Base-by-base conservation (phyloP, 2,888 invertebrate genomes). In the Rhogogaster chlorosoma region DNA sequence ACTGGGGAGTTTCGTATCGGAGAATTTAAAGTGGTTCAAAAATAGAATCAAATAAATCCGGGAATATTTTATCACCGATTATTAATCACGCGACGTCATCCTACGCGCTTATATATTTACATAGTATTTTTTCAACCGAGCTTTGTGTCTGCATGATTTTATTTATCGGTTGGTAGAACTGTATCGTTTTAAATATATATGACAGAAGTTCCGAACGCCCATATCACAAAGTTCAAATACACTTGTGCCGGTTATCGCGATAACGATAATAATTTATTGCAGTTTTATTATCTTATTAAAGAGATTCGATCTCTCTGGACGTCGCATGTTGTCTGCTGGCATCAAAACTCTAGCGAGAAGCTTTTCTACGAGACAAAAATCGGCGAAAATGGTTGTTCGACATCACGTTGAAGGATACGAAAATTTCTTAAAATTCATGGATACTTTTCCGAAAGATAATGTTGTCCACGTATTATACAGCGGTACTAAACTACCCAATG, bases 401-500 rank as follows among this genome's bases (percentile, higher is more conserved):
- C 93, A 94, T 88, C 89, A 93, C 75, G 93, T 96, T 18, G 94
- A 94, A 86, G 96, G 96, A 45, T 96, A 96, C 89, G 95, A 96
- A 22, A 94, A 94, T 38, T 97, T 96, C 90, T 90, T 94, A 0
- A 94, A 95, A 88, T 95, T 95, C 89, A 94, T 95, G 49, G 93
- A 95, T 86, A 92, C 93, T 15, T 94, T 96, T 71, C 94, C 95
- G 84, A 86, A 89, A 0, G 94, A 94, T 7, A 90, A 93, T 67
- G 87, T 92, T 29, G 92, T 95, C 61, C 93, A 95, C 87, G 94
- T 97, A 82, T 95, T 96, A 89, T 97, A 96, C 91, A 95, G 95
- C 88, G 97, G 97, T 29, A 94, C 95, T 61, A 96, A 96, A 93
- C 91, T 95, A 80, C 92, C 94, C 0, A 93, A 94, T 88, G 98